phyloP scores from a whole-genome alignment of 2,797 vertebrate species.

The Channa striata region DNA sequence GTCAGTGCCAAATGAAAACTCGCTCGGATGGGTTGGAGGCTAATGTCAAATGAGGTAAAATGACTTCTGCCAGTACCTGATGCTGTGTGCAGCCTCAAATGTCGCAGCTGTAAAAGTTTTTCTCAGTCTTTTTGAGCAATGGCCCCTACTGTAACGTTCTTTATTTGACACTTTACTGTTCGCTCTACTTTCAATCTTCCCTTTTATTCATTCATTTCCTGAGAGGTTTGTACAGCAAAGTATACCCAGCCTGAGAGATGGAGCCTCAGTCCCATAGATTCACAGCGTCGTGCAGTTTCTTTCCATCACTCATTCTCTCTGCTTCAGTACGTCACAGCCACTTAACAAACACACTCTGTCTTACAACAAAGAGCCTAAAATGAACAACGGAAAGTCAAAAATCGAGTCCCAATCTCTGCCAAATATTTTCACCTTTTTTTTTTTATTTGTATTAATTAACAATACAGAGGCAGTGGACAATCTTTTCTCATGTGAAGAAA shows the following conservation, averaged over 20 bases:
- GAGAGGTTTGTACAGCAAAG: constrained; percentile 56
- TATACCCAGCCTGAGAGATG: constrained; percentile 33
- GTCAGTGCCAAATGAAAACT: constrained; percentile 69
- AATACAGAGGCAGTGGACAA: constrained; percentile 62
- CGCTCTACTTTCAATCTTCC: constrained; percentile 58
- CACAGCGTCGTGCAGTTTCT: constrained; percentile 22
- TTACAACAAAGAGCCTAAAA: constrained; percentile 12
- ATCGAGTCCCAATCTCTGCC: constrained; percentile 9
- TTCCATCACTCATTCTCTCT: constrained; percentile 29
- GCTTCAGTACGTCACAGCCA: constrained; percentile 8
- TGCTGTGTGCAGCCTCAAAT: constrained; percentile 14
- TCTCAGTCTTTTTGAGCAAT: constrained; percentile 30
- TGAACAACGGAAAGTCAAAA: constrained; percentile 1
- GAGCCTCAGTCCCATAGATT: constrained; percentile 34
- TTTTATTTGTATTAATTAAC: constrained; percentile 78
- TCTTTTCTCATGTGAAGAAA: constrained; percentile 56
- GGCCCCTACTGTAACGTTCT: constrained; percentile 37
- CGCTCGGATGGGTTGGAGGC: constrained; percentile 56
- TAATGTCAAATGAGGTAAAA: constrained; percentile 62
- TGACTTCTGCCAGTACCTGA: constrained; percentile 27
- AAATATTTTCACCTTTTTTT: constrained; percentile 51
- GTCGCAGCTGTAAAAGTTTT: constrained; percentile 39
- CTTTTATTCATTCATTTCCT: constrained; percentile 68
- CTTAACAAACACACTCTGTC: constrained; percentile 16
- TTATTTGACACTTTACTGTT: constrained; percentile 57